Base-by-base conservation (phyloP, 2,888 invertebrate genomes). In the Ceramica pisi region DNA sequence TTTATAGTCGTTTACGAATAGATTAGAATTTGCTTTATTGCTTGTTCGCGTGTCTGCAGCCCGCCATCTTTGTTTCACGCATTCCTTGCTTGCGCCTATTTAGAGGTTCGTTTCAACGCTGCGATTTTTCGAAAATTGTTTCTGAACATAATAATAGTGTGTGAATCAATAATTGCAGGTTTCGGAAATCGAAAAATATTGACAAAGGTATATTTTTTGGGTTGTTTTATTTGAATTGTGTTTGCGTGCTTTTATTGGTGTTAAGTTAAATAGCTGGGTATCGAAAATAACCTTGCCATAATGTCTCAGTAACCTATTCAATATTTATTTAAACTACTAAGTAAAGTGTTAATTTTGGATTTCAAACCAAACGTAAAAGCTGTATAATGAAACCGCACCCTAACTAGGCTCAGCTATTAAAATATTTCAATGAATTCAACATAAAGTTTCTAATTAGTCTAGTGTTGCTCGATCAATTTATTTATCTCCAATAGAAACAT, bases 21-120 rank as follows among this genome's bases (percentile, higher is more conserved):
- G 88, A 91, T 90, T 89, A 88, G 87, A 89, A 88, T 90, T 89
- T 88, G 87, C 87, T 92, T 93, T 92, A 93, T 92, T 79, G 90
- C 86, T 69, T 81, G 86, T 89, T 93, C 88, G 93, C 93, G 92
- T 93, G 93, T 90, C 88, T 87, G 83, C 86, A 75, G 85, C 73
- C 87, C 70, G 73, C 88, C 85, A 82, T 80, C 71, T 83, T 82
- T 84, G 82, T 85, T 89, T 87, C 78, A 87, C 78, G 75, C 80
- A 84, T 87, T 86, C 74, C 74, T 83, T 77, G 80, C 80, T 74
- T 78, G 71, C 64, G 53, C 61, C 70, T 83, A 57, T 72, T 84
- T 88, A 88, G 84, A 84, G 69, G 79, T 53, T 60, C 16, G 68
- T 53, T 61, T 35, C 57, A 51, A 44, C 46, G 50, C 51, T 73